Base-by-base conservation (phyloP, 2,797 vertebrate species). In the Hipposideros larvatus region DNA sequence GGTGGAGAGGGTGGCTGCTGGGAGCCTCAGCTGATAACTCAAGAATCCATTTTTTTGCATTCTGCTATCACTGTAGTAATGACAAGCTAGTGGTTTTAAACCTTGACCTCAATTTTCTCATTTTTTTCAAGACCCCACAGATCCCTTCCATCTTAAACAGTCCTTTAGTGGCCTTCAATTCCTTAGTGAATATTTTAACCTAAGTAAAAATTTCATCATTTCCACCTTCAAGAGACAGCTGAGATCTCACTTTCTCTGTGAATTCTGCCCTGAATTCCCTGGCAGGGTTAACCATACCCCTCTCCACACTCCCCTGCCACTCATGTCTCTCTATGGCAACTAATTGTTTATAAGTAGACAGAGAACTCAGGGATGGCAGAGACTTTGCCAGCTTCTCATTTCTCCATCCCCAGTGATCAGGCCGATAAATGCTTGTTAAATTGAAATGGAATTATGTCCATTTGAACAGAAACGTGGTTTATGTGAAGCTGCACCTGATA, bases 141-240 rank as follows among this genome's bases (percentile, higher is more conserved):
- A 79, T 93, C n/a, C 55, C 85, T 97, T 93, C 75, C 79, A 11
- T 95, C 94, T 96, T 92, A 95, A 94, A 88, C 82, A 92, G 87
- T 94, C 85, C 86, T 97, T 97, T 43, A 84, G 91, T 77, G 87
- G 70, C 73, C 90, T 92, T 97, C 94, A 94, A 91, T 95, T 97
- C 96, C 91, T 77, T 59, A 75, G 96, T 95, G 96, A 93, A 91
- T 96, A 90, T 97, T 95, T 97, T 96, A 97, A 96, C 95, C 97
- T 97, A 96, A 96, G 97, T 97, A 97, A 95, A 96, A 96, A 53
- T 87, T 94, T 94, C 83, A 97, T 94, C 77, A 89, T 82, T 86
- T 93, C 51, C n/a, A 55, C 85, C 43, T 94, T 94, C 11, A 85
- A 92, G 70, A 89, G 53, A 75, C 46, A 53, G 92, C 70, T 96